Evolutionary conservation across 2,888 invertebrate species (phyloP).

Genomic region (Lithophane ornitopus): DNA sequence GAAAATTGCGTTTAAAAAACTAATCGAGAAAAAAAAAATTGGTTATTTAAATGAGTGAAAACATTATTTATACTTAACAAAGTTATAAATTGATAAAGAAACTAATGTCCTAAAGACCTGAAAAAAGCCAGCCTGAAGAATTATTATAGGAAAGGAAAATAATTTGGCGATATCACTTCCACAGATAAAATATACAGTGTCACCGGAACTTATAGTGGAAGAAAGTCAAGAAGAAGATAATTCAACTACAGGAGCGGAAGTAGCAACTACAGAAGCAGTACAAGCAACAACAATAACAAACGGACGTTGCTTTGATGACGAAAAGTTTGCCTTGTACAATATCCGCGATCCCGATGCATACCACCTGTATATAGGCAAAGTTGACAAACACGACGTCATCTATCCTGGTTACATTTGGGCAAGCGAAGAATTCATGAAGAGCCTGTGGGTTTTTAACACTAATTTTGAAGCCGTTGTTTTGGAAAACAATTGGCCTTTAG

Average conservation of each 20-base stretch:
- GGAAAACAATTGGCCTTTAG: conserved; percentile 90
- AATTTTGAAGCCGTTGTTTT: conserved; percentile 86
- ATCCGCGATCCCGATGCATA: conserved; percentile 67
- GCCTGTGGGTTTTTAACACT: conserved; percentile 75
- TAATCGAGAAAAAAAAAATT: neutral
- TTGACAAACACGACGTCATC: conserved; percentile 71
- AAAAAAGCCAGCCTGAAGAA: neutral
- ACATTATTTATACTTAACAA: neutral
- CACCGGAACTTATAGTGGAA: conserved; percentile 29
- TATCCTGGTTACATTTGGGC: conserved; percentile 78
- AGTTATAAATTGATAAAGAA: neutral
- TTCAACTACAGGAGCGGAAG: conserved; percentile 13
- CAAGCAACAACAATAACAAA: conserved; percentile 28
- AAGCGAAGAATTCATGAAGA: conserved; percentile 71
- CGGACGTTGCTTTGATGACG: conserved; percentile 60
- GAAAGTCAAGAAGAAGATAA: conserved; percentile 55
- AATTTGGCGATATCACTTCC: neutral
- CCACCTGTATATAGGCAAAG: conserved; percentile 75
- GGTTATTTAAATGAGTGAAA: neutral
- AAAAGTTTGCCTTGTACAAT: conserved; percentile 69
- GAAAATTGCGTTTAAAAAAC: neutral
- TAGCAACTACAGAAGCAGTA: neutral
- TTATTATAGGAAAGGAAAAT: neutral
- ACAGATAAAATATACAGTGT: conserved; percentile 73
- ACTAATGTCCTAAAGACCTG: neutral